phyloP scores from a whole-genome alignment of 2,888 invertebrate genomes.

The Ariolimax columbianus region DNA sequence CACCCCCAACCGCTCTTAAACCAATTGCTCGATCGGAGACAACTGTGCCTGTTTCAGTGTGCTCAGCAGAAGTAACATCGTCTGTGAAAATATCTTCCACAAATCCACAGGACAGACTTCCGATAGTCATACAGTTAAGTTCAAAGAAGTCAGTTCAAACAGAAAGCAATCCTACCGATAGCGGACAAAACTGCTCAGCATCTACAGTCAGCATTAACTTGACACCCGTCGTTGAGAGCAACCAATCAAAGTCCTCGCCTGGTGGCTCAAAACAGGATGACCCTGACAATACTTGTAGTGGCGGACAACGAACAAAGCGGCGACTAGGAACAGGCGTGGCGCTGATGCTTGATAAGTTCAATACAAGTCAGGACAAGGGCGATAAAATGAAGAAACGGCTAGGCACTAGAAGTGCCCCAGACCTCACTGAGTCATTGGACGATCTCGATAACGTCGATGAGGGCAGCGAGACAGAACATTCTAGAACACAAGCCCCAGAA shows the following conservation, averaged over 20 bases:
- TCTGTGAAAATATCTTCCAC: not conserved
- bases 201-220: conserved; percentile 15
- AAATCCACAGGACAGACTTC: not conserved
- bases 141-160: not conserved
- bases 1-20: conserved; percentile 43
- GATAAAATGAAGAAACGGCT: conserved; percentile 56
- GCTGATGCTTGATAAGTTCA: conserved; percentile 69
- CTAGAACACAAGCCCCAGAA: conserved; percentile 9
- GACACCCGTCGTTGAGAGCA: not conserved
- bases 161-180: not conserved
- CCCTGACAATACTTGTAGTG: not conserved
- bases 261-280: not conserved
- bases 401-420: conserved; percentile 73
- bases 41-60: not conserved
- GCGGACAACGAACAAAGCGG: conserved; percentile 18
- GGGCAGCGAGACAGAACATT: not conserved
- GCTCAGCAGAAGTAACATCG: not conserved
- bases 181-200: not conserved
- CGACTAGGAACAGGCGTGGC: conserved; percentile 63
- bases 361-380: conserved; percentile 68
- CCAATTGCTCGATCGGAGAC: not conserved
- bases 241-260: not conserved
- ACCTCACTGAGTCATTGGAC: conserved; percentile 63
- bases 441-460: conserved; percentile 34
- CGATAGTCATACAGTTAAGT: not conserved